These are phyloP conservation scores for Odobenus rosmarus DNA, from an alignment of 2,113 vertebrate species.

Conservation along the genomic window DNA sequence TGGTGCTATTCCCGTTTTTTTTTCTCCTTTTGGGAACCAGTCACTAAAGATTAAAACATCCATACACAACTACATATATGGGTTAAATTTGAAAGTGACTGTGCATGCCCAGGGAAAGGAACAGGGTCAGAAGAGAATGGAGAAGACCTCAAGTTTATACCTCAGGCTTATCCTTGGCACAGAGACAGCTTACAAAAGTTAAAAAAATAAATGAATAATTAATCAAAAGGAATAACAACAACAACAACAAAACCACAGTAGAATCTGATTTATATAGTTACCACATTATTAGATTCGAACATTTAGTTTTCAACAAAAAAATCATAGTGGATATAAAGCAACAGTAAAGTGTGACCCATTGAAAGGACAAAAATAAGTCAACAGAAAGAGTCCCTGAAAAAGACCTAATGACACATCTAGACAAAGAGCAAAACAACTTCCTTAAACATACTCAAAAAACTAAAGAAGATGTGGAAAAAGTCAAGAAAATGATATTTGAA, in stretches of 20 bases:
- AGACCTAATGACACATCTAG: not conserved
- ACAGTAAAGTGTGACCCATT: not conserved
- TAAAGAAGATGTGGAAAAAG: not conserved
- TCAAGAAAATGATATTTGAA: too few relatives aligned
- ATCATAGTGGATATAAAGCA: not conserved
- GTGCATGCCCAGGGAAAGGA: not conserved
- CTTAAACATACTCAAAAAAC: not conserved
- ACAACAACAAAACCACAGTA: not conserved
- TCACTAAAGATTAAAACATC: not conserved
- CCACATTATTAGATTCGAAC: not conserved
- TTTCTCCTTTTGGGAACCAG: not conserved
- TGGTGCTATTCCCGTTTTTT: not conserved
- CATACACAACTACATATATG: not conserved
- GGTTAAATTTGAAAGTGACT: not conserved
- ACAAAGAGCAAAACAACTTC: not conserved
- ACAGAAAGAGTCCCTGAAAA: not conserved
- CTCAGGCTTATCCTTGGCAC: not conserved
- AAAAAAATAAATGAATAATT: not conserved
- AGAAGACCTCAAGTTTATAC: not conserved
- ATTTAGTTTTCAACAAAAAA: not conserved
- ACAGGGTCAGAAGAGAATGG: not conserved
- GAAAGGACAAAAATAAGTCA: not conserved
- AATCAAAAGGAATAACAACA: not conserved
- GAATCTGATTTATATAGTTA: not conserved
- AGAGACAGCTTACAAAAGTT: not conserved